Conservation (phyloP, 2,797 vertebrate species). For the Micromesistius poutassou region DNA sequence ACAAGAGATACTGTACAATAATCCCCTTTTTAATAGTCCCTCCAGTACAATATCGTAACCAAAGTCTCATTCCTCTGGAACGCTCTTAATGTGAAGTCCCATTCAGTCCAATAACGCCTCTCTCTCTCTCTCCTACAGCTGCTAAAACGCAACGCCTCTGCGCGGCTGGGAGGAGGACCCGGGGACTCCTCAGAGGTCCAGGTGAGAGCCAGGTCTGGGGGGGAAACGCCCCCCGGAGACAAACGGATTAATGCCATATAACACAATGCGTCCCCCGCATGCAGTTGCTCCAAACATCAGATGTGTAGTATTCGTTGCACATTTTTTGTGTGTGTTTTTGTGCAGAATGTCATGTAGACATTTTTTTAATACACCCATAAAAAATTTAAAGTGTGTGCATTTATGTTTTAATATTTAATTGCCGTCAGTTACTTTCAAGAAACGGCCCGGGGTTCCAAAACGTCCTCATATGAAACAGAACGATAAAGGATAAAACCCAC, state of each 20-base stretch:
- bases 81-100: background rate
- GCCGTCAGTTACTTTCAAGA: too few species aligned
- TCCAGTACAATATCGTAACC: background rate
- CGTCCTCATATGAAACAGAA: too few species aligned
- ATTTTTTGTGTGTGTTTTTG: background rate
- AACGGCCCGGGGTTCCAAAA: too few species aligned
- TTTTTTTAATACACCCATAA: background rate
- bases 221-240: background rate
- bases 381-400: too few species aligned
- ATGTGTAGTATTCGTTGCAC: background rate
- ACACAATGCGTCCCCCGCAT: background rate
- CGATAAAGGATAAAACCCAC: too few species aligned
- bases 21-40: background rate
- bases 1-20: background rate
- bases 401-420: too few species aligned
- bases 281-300: background rate
- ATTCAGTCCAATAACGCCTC: background rate
- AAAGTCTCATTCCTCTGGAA: background rate
- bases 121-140: slow-evolving; percentile 70
- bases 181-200: slow-evolving; percentile 95
- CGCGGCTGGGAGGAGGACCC: slow-evolving; percentile 87
- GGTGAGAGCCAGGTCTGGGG: slow-evolving; percentile 67
- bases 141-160: slow-evolving; percentile 97
- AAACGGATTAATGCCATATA: background rate
- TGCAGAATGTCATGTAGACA: background rate